Conservation (phyloP, 2,888 invertebrate genomes). For the Leucoma salicis region DNA sequence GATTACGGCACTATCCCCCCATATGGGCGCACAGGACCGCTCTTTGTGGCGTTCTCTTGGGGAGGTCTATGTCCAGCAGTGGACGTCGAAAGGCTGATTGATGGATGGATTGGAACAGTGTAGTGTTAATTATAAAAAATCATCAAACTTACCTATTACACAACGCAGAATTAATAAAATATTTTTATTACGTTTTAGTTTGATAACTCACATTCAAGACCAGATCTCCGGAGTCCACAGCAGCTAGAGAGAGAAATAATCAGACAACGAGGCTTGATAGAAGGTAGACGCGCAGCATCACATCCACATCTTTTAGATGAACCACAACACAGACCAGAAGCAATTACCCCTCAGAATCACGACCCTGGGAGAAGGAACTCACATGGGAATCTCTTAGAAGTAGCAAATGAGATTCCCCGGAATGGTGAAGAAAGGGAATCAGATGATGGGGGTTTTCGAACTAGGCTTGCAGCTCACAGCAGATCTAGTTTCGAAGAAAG, state of each 20-base stretch:
- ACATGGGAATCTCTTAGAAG: conserved; percentile 82
- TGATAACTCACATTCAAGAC: conserved; percentile 69
- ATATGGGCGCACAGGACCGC: no score
- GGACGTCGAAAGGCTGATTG: no score
- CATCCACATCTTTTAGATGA: conserved; percentile 85
- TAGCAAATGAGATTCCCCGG: conserved; percentile 47
- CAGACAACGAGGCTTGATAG: conserved; percentile 79
- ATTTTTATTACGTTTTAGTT: conserved; percentile 59
- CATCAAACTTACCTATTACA: no score
- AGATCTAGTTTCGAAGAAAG: conserved; percentile 70
- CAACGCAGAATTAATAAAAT: no score
- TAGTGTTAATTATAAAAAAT: no score
- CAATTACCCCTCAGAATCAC: conserved; percentile 61
- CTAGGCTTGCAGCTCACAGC: conserved; percentile 63
- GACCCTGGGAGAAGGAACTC: conserved; percentile 79
- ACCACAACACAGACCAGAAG: conserved; percentile 62
- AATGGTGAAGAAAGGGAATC: conserved; percentile 79
- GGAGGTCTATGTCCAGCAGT: no score
- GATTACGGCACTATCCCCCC: no score
- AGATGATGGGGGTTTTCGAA: conserved; percentile 84
- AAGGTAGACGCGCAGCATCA: conserved; percentile 83
- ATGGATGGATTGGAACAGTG: no score
- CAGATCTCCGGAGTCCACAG: conserved; percentile 83
- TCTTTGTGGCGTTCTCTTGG: no score
- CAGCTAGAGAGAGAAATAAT: conserved; percentile 83